These are phyloP conservation scores for Gallinago jamesoni DNA, from an alignment of 2,113 vertebrate species.

Conservation along the genomic window DNA sequence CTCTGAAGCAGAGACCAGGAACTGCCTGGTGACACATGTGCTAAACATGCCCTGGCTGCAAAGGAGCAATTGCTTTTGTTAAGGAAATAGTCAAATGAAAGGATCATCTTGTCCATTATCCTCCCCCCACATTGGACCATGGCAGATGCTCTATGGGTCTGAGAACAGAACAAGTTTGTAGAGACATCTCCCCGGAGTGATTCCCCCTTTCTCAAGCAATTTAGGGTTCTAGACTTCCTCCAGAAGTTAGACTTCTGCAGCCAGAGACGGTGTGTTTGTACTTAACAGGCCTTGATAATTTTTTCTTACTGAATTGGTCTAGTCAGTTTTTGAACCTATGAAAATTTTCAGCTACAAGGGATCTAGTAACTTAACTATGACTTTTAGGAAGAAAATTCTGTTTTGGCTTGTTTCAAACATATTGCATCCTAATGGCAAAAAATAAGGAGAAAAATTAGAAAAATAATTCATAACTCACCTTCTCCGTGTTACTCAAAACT, in stretches of 20 bases:
- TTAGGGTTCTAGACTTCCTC: background rate
- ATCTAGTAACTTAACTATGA: background rate
- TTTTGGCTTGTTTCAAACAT: background rate
- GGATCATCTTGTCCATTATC: background rate
- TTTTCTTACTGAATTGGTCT: background rate
- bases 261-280: background rate
- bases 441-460: background rate
- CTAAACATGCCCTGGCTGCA: background rate
- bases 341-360: background rate
- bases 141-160: background rate
- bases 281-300: background rate
- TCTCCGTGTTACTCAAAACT: background rate
- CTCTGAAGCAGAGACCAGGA: background rate
- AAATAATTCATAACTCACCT: accelerated
- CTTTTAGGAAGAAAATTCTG: background rate
- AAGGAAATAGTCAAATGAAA: background rate
- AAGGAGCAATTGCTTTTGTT: background rate
- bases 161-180: background rate
- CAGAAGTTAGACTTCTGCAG: background rate
- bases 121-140: accelerated
- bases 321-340: background rate
- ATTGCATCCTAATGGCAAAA: background rate
- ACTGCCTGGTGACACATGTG: background rate
- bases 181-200: background rate
- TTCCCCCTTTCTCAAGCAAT: background rate